These are phyloP conservation scores for Tenebrosternarchus preto DNA, from an alignment of 2,113 vertebrate genomes.

Conservation along the genomic window DNA sequence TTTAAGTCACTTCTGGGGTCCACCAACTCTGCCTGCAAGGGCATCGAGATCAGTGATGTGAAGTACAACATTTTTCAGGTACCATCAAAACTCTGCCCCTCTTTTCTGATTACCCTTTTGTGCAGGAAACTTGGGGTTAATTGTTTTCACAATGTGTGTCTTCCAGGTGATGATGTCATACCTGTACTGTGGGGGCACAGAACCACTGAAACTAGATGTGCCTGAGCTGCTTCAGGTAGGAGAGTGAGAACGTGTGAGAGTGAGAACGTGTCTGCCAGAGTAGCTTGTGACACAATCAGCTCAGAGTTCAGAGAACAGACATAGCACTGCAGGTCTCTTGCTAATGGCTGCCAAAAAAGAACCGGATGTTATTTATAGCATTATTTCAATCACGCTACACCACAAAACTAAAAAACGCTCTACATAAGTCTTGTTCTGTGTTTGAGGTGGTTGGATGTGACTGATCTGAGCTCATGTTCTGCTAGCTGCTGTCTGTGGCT, in stretches of 20 bases:
- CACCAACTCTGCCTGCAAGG: slow-evolving; percentile 79
- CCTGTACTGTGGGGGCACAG: slow-evolving; percentile 91
- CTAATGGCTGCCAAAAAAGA: not conserved
- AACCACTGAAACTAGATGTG: slow-evolving; percentile 85
- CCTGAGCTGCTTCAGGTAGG: slow-evolving; percentile 89
- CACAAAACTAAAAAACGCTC: too few species aligned
- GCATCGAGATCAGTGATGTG: slow-evolving; percentile 86
- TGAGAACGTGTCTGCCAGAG: not conserved
- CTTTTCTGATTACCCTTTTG: not conserved
- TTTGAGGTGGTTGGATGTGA: not conserved
- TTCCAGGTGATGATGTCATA: slow-evolving; percentile 96
- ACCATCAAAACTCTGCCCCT: not conserved
- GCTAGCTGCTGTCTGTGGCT: slow-evolving; percentile 87
- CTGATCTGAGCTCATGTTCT: slow-evolving; percentile 12
- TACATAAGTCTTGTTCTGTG: not conserved
- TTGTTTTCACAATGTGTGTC: slow-evolving; percentile 26
- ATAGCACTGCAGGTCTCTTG: not conserved
- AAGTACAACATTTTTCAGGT: slow-evolving; percentile 95
- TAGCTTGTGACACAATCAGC: not conserved
- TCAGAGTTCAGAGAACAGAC: not conserved
- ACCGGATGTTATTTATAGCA: not conserved
- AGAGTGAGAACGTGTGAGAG: not conserved
- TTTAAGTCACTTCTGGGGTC: slow-evolving; percentile 89
- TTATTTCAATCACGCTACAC: not conserved
- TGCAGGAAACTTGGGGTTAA: not conserved